Evolutionary conservation across 2,113 vertebrate genomes (phyloP).

Genomic region (Numida meleagris): DNA sequence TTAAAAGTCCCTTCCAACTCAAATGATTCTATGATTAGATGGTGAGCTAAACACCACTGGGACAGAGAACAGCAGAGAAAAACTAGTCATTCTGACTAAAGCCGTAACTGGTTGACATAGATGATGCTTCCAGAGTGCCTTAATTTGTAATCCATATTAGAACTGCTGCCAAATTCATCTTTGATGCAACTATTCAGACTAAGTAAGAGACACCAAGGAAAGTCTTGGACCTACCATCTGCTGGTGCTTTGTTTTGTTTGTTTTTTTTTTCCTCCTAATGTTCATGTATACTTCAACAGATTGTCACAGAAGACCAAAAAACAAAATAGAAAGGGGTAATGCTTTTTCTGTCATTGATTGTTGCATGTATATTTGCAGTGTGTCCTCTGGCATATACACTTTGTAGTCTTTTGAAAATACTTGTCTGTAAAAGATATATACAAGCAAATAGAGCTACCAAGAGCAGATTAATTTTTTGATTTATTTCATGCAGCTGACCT

Average conservation of each 20-base stretch:
- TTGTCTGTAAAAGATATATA: not conserved
- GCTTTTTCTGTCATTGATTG: not conserved
- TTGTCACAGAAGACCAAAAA: not conserved
- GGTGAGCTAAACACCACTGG: not conserved
- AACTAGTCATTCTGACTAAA: not conserved
- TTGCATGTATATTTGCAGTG: not conserved
- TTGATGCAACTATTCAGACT: not conserved
- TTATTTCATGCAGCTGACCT: slow-evolving; percentile 12
- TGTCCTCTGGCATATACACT: not conserved
- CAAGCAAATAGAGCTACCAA: not conserved
- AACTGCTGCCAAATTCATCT: not conserved
- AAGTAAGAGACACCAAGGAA: not conserved
- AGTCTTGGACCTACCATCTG: not conserved
- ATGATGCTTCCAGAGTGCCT: not conserved
- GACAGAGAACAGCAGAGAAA: not conserved
- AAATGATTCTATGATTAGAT: not conserved
- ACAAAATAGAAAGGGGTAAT: not conserved
- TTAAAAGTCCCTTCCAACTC: no score
- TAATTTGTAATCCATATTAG: not conserved
- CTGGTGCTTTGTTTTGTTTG: not conserved
- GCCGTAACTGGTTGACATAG: not conserved
- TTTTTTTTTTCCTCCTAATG: no score
- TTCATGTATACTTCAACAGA: not conserved
- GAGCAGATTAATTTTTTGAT: not conserved
- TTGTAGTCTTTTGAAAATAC: not conserved